phyloP scores from a whole-genome alignment of 2,888 invertebrate genomes.

The Glaucopsyche alexis region DNA sequence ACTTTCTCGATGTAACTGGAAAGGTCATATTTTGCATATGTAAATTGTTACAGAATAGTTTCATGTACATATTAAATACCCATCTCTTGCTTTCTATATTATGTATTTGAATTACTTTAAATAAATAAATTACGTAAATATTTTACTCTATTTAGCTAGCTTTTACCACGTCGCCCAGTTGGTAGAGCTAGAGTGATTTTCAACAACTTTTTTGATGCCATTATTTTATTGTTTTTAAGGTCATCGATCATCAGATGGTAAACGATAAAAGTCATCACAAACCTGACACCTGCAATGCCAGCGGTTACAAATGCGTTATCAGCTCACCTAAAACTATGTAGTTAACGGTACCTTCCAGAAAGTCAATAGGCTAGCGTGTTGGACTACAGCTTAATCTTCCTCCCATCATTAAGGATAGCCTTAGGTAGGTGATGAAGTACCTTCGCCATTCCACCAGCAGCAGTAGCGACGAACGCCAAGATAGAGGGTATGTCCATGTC shows the following conservation, averaged over 20 bases:
- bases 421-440: neutral
- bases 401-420: too few relatives aligned
- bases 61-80: slow-evolving; percentile 9
- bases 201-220: too few relatives aligned
- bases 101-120: neutral
- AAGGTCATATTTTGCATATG: slow-evolving; percentile 27
- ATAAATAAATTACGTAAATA: slow-evolving; percentile 5
- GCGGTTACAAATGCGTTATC: too few relatives aligned
- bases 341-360: too few relatives aligned
- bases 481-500: slow-evolving; percentile 75
- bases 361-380: too few relatives aligned
- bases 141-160: neutral
- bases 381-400: too few relatives aligned
- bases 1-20: slow-evolving; percentile 5
- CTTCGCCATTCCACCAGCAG: slow-evolving; percentile 50
- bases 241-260: too few relatives aligned
- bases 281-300: too few relatives aligned
- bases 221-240: too few relatives aligned
- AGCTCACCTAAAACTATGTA: too few relatives aligned
- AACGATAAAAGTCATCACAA: too few relatives aligned
- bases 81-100: slow-evolving; percentile 19
- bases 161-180: neutral
- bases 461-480: slow-evolving; percentile 59
- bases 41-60: slow-evolving; percentile 20
- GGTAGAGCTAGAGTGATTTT: neutral